Conservation (phyloP, 1,140 invertebrate genomes). For the Eurosta solidaginis region DNA sequence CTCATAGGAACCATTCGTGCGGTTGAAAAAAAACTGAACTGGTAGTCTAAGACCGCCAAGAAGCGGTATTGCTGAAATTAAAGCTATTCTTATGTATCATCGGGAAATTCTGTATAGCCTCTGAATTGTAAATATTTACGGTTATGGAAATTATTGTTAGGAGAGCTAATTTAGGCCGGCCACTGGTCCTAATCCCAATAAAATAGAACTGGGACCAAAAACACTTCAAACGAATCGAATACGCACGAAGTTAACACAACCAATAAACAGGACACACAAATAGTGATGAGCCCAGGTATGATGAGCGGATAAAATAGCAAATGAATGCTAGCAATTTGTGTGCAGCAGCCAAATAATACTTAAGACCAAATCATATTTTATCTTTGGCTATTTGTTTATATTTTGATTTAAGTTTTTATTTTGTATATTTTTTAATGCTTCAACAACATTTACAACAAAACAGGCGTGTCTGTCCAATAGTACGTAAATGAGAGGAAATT, state of each 20-base stretch:
- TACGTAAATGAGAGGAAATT: neutral
- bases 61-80: too few relatives aligned
- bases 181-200: neutral
- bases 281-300: neutral
- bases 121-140: too few relatives aligned
- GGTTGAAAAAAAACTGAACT: too few relatives aligned
- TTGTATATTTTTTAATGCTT: neutral
- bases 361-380: neutral
- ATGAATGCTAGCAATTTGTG: conserved; percentile 16
- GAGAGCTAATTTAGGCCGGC: neutral
- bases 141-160: neutral
- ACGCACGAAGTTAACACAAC: neutral
- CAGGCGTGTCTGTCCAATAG: neutral
- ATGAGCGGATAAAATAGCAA: neutral
- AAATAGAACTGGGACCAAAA: neutral
- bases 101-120: too few relatives aligned
- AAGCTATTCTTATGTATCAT: too few relatives aligned
- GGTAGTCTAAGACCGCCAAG: too few relatives aligned
- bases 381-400: neutral
- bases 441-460: neutral
- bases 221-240: neutral
- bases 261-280: neutral
- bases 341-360: neutral
- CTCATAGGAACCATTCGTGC: too few relatives aligned
- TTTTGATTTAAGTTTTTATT: neutral